These are phyloP conservation scores for Muntiacus muntjak DNA, from an alignment of 2,113 vertebrate species.

Conservation along the genomic window DNA sequence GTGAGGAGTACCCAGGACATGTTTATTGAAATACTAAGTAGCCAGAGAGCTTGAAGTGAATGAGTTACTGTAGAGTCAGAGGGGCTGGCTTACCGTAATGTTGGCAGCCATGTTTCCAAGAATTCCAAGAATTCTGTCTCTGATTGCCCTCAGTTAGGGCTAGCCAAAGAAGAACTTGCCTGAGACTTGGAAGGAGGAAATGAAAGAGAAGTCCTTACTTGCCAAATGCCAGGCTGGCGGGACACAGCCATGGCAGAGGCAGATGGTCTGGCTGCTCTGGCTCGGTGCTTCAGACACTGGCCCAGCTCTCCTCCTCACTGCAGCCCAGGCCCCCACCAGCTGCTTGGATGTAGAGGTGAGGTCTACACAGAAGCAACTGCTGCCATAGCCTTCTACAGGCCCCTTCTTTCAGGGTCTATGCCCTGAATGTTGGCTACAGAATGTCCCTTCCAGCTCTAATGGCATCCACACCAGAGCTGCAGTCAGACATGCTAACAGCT, in stretches of 20 bases:
- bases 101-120: neutral
- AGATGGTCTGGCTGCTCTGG: neutral
- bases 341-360: neutral
- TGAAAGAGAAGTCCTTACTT: neutral
- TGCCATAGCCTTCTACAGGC: neutral
- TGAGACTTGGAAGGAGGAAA: neutral
- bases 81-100: neutral
- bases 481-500: neutral
- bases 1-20: neutral
- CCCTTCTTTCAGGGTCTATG: neutral
- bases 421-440: neutral
- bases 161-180: neutral
- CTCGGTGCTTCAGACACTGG: accelerated
- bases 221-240: neutral
- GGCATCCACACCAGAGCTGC: neutral
- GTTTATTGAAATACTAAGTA: neutral
- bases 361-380: neutral
- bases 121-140: neutral
- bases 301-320: neutral
- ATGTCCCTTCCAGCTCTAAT: neutral
- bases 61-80: neutral
- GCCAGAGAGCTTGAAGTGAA: neutral
- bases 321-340: neutral
- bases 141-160: neutral
- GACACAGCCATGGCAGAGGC: too few relatives aligned